These are phyloP conservation scores for Melanocharis versteri DNA, from an alignment of 2,113 vertebrate species.

Conservation along the genomic window DNA sequence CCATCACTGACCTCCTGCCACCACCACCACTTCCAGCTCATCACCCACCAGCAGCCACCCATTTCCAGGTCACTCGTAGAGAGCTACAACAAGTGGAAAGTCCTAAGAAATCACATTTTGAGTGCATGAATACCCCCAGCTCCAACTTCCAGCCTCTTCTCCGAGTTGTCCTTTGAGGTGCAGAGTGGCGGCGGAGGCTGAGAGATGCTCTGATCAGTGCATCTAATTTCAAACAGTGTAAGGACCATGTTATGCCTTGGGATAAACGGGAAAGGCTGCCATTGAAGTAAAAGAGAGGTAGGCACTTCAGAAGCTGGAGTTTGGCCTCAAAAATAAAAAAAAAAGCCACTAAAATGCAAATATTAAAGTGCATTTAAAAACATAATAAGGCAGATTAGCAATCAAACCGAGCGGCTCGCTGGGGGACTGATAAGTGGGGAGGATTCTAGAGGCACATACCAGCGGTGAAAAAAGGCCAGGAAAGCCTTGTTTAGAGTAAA, in stretches of 20 bases:
- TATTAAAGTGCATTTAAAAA: slow-evolving; percentile 52
- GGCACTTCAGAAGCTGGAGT: neutral
- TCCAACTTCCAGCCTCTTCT: neutral
- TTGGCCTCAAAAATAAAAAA: neutral
- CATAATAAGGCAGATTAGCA: slow-evolving; percentile 53
- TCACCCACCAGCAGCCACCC: neutral
- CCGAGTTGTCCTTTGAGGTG: neutral
- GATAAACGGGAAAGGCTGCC: neutral
- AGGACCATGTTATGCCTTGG: slow-evolving; percentile 18
- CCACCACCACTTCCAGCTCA: neutral
- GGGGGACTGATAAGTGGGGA: neutral
- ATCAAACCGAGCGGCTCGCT: neutral
- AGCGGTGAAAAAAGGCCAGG: neutral
- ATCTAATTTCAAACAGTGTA: neutral
- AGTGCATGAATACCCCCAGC: neutral
- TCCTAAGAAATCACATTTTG: neutral
- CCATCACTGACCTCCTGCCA: neutral
- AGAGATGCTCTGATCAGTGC: slow-evolving; percentile 34
- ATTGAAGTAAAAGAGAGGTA: slow-evolving; percentile 22
- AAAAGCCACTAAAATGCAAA: neutral
- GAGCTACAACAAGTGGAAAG: neutral
- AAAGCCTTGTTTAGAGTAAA: slow-evolving; percentile 26
- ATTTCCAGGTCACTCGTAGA: neutral
- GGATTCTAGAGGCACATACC: neutral
- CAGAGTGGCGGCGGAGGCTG: fast-evolving